These are phyloP conservation scores for Buathra laborator DNA, from an alignment of 2,888 invertebrate species.

Conservation along the genomic window DNA sequence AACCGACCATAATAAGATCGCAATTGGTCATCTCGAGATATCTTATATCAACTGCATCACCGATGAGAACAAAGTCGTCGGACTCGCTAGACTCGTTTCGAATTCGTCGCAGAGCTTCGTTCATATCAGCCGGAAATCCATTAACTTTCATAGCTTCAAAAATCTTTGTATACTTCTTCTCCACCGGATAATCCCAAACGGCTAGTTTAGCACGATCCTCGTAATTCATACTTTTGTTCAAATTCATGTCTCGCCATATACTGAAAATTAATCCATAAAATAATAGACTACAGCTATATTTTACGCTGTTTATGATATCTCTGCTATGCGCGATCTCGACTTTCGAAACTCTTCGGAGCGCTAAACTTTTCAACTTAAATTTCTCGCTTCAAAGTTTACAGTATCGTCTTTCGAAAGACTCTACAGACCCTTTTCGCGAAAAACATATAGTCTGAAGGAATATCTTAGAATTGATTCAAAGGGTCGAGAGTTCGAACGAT, in stretches of 20 bases:
- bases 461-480: too few species aligned
- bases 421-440: too few species aligned
- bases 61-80: slow-evolving; percentile 96
- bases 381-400: too few species aligned
- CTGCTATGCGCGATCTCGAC: neutral
- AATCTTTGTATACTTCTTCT: slow-evolving; percentile 99
- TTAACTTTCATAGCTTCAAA: slow-evolving; percentile 98
- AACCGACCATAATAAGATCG: slow-evolving; percentile 96
- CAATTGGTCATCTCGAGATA: slow-evolving; percentile 93
- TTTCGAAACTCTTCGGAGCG: neutral
- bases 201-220: slow-evolving; percentile 97
- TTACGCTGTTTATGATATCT: neutral
- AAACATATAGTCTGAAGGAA: too few species aligned
- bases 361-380: too few species aligned
- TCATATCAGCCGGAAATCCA: slow-evolving; percentile 90
- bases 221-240: slow-evolving; percentile 96
- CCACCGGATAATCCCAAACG: slow-evolving; percentile 99
- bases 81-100: slow-evolving; percentile 87
- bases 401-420: too few species aligned
- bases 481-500: too few species aligned
- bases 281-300: neutral
- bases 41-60: slow-evolving; percentile 97
- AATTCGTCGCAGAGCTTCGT: slow-evolving; percentile 93
- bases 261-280: slow-evolving; percentile 85
- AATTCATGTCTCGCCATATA: slow-evolving; percentile 99